Evolutionary conservation across 2,113 vertebrate species (phyloP).

Genomic region (Brachyhypopomus gauderio): DNA sequence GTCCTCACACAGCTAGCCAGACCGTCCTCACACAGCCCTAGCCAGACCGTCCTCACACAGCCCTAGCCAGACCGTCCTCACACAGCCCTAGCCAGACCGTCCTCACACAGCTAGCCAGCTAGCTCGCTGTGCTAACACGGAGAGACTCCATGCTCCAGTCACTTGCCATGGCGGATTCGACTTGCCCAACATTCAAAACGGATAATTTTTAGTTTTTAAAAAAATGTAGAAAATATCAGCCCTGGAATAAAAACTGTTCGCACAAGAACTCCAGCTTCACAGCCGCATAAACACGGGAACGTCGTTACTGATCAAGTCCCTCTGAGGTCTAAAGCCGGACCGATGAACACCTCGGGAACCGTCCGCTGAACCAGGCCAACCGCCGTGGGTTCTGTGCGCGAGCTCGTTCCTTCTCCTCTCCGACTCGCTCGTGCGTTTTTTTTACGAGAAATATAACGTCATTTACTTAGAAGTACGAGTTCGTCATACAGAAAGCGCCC

Average conservation of each 20-base stretch:
- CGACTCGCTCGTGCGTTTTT: background rate
- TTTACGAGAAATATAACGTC: background rate
- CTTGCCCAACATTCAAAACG: conserved; percentile 46
- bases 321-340: background rate
- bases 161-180: conserved; percentile 56
- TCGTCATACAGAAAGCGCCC: background rate
- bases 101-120: conserved; percentile 8
- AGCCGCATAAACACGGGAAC: conserved; percentile 36
- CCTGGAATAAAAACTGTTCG: conserved; percentile 39
- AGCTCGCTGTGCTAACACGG: conserved; percentile 20
- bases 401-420: conserved; percentile 7
- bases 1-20: too few relatives aligned
- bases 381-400: background rate
- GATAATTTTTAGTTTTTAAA: background rate
- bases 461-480: background rate
- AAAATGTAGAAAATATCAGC: conserved; percentile 26
- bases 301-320: background rate
- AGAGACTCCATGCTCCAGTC: conserved; percentile 52
- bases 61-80: too few relatives aligned
- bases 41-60: too few relatives aligned
- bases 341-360: background rate
- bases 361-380: conserved; percentile 5
- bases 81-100: too few relatives aligned
- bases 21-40: too few relatives aligned
- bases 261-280: background rate